Percentiles rank a stretch among this genome's conserved stretches.
phyloP scores from a whole-genome alignment of 64 coral and sea anemone genomes.

The Anthopleura sola region DNA sequence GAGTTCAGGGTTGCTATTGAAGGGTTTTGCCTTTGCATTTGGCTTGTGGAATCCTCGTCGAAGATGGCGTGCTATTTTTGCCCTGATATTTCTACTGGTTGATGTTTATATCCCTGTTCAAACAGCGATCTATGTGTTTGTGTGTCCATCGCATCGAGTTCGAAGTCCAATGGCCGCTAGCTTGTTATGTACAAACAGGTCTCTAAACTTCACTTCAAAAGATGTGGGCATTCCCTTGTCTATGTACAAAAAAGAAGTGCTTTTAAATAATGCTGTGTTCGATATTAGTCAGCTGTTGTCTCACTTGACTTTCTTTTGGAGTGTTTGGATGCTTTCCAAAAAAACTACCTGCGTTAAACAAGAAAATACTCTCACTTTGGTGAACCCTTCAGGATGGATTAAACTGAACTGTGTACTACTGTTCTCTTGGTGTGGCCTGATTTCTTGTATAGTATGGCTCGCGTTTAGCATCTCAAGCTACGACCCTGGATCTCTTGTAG shows the following conservation, averaged over 20 bases:
- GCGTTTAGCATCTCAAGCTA: background rate
- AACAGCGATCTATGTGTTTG: constrained; percentile 23
- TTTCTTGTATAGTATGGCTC: constrained; percentile 25
- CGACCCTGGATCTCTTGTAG: background rate
- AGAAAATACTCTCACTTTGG: constrained; percentile 15
- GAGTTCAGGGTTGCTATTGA: constrained; percentile 35
- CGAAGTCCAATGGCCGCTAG: background rate
- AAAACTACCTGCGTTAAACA: background rate
- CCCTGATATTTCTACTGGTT: constrained; percentile 35
- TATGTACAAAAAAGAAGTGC: background rate
- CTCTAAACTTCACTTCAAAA: constrained; percentile 25
- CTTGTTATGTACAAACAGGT: constrained; percentile 36
- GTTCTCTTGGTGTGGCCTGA: constrained; percentile 15
- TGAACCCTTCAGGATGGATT: constrained; percentile 21
- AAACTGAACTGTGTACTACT: constrained; percentile 40
- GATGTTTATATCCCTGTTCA: constrained; percentile 48
- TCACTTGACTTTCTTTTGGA: constrained; percentile 56
- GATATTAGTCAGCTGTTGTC: constrained; percentile 34
- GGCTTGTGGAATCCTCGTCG: constrained; percentile 57
- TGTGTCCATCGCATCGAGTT: constrained; percentile 35
- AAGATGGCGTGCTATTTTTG: constrained; percentile 44
- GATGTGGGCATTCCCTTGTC: too few species aligned
- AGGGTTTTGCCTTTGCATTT: constrained; percentile 23
- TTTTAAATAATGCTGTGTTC: background rate
- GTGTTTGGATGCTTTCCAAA: constrained; percentile 32